Evolutionary conservation across 2,113 vertebrate genomes (phyloP).

Genomic region (Anser brachyrhynchus): DNA sequence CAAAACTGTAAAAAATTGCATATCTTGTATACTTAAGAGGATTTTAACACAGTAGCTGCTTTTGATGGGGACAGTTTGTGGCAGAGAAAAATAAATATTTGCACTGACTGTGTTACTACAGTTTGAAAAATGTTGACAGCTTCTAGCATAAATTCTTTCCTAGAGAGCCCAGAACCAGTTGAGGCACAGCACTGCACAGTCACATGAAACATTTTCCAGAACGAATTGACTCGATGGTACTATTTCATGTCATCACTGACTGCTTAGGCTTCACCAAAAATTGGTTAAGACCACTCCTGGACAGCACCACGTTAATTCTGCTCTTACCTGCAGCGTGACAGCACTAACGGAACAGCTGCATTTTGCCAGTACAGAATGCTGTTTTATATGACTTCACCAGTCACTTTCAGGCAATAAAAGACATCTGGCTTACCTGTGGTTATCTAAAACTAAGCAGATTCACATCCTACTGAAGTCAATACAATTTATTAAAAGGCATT

Average conservation of each 20-base stretch:
- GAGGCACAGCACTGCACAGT: background rate
- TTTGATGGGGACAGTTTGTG: fast-evolving
- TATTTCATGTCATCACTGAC: background rate
- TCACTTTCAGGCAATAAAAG: background rate
- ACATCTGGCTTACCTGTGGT: background rate
- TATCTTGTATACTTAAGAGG: background rate
- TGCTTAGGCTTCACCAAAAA: background rate
- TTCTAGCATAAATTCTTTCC: background rate
- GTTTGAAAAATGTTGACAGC: background rate
- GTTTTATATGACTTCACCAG: background rate
- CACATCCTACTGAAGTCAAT: background rate
- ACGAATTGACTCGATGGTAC: background rate
- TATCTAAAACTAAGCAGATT: background rate
- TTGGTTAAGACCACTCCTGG: background rate
- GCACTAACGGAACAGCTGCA: background rate
- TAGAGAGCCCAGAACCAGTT: background rate
- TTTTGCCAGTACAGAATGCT: background rate
- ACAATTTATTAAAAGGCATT: background rate
- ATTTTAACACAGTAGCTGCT: background rate
- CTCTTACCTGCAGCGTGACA: background rate
- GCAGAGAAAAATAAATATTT: background rate
- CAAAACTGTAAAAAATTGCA: background rate
- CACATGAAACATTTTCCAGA: background rate
- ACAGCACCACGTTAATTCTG: background rate
- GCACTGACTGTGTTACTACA: background rate